These are phyloP conservation scores for Linepithema humile DNA, from an alignment of 1,140 invertebrate species.

Conservation along the genomic window DNA sequence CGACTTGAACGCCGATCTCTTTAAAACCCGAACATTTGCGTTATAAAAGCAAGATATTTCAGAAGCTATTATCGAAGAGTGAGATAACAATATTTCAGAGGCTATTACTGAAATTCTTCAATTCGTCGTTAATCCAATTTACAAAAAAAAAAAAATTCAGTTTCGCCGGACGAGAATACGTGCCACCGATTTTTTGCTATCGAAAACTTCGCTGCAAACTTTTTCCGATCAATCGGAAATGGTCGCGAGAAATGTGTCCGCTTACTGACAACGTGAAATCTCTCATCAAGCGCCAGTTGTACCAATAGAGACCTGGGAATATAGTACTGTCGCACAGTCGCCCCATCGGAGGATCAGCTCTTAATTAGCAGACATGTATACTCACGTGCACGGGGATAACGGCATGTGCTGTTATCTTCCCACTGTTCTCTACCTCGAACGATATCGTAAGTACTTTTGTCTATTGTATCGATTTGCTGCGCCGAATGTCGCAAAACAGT, in stretches of 20 bases:
- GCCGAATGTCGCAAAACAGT: background rate
- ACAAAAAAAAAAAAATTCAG: too few species aligned
- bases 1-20: background rate
- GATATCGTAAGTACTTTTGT: constrained; percentile 78
- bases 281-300: background rate
- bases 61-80: too few species aligned
- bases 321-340: constrained; percentile 24
- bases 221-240: constrained; percentile 5
- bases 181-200: background rate
- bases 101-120: background rate
- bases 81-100: too few species aligned
- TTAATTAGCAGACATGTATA: constrained; percentile 78
- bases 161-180: too few species aligned
- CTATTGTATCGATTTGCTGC: background rate
- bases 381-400: constrained; percentile 81
- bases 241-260: constrained; percentile 6
- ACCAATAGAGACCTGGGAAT: constrained; percentile 11
- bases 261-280: constrained; percentile 9
- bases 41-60: background rate
- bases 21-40: background rate
- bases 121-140: background rate
- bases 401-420: constrained; percentile 83
- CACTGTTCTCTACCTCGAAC: constrained; percentile 80
- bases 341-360: constrained; percentile 44
- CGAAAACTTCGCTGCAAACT: constrained; percentile 8